Conservation (phyloP, 2,113 vertebrate genomes). For the Eulemur macaco region DNA sequence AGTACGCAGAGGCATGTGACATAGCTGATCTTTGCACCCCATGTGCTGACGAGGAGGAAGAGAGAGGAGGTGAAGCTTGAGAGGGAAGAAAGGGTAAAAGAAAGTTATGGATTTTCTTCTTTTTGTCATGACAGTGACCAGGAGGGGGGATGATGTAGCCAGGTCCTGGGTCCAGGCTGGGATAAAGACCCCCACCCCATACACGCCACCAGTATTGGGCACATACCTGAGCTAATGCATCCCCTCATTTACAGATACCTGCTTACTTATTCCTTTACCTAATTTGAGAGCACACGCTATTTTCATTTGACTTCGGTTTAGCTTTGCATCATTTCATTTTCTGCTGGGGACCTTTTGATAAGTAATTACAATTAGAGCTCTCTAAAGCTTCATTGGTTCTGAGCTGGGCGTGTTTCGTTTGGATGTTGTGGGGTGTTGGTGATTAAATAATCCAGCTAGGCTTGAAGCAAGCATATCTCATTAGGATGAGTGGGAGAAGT, state of each 20-base stretch:
- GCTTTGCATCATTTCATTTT: constrained; percentile 53
- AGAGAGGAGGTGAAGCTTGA: no score
- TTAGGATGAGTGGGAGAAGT: background rate
- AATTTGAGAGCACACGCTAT: background rate
- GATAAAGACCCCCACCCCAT: rapidly evolving
- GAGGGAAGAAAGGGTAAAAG: background rate
- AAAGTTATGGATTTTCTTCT: background rate
- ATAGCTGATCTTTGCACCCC: background rate
- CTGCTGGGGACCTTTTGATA: background rate
- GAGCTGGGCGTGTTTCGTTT: constrained; percentile 15
- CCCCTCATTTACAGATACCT: background rate
- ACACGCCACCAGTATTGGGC: rapidly evolving
- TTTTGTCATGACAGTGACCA: background rate
- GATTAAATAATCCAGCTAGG: background rate
- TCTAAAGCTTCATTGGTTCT: background rate
- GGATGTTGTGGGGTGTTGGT: background rate
- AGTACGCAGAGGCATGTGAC: rapidly evolving
- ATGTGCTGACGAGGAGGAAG: rapidly evolving
- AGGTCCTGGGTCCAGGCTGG: no score
- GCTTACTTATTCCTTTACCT: background rate
- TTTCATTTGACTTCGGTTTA: constrained; percentile 37
- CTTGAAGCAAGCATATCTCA: background rate
- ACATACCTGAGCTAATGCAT: rapidly evolving
- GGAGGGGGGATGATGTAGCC: background rate
- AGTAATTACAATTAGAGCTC: constrained; percentile 23